phyloP scores from a whole-genome alignment of 2,797 vertebrate species.

The Melanotaenia nigrans region DNA sequence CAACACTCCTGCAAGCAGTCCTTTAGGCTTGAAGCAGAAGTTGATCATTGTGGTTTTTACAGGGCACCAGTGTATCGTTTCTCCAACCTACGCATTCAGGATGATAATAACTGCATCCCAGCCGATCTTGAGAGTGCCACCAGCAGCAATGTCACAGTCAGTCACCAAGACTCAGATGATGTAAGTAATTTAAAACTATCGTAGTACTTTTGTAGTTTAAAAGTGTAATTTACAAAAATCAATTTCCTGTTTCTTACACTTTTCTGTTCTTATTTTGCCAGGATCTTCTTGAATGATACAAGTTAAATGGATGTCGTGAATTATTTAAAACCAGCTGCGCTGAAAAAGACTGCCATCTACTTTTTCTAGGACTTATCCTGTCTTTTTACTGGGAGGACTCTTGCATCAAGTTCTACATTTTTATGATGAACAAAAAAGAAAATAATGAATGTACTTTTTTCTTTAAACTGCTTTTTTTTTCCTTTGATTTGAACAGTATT shows the following conservation, averaged over 20 bases:
- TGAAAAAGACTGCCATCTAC: slow-evolving; percentile 19
- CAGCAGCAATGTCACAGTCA: slow-evolving; percentile 70
- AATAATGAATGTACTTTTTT: slow-evolving; percentile 16
- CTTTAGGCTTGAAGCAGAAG: not conserved
- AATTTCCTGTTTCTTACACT: not conserved
- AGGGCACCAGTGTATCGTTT: slow-evolving; percentile 80
- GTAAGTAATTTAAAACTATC: slow-evolving; percentile 44
- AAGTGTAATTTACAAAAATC: not conserved
- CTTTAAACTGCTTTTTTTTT: slow-evolving; percentile 15
- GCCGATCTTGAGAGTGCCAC: slow-evolving; percentile 58
- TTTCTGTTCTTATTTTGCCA: slow-evolving; percentile 44
- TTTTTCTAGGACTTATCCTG: slow-evolving; percentile 27
- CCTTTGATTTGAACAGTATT: slow-evolving; percentile 57
- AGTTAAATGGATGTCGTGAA: slow-evolving; percentile 1
- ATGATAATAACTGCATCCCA: slow-evolving; percentile 61
- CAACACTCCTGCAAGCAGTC: not conserved
- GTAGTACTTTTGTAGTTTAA: not conserved
- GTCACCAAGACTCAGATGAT: slow-evolving; percentile 79
- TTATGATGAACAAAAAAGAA: slow-evolving; percentile 20
- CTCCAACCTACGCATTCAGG: slow-evolving; percentile 79
- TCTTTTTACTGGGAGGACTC: slow-evolving; percentile 1
- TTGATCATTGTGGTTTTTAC: slow-evolving; percentile 25
- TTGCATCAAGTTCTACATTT: not conserved
- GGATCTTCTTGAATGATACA: slow-evolving; percentile 78
- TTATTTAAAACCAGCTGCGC: slow-evolving; percentile 4